These are phyloP conservation scores for Craseonycteris thonglongyai DNA, from an alignment of 2,113 vertebrate species.

Conservation along the genomic window DNA sequence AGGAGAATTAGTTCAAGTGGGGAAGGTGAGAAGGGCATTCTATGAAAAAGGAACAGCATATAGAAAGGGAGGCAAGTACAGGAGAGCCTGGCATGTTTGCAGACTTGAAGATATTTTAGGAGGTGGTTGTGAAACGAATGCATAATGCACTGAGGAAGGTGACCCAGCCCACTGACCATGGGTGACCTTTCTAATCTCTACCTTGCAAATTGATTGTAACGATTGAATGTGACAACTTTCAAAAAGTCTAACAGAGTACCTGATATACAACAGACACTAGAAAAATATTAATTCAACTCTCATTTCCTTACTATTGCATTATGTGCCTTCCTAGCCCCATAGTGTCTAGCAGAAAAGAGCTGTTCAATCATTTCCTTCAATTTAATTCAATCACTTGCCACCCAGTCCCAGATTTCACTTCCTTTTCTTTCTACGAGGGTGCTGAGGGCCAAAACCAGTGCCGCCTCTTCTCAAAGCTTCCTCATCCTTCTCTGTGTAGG, in stretches of 20 bases:
- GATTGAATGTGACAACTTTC: background rate
- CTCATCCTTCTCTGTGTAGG: background rate
- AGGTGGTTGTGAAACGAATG: background rate
- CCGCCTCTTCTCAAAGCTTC: background rate
- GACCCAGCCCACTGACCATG: background rate
- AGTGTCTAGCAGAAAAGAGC: background rate
- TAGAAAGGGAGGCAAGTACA: background rate
- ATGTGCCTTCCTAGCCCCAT: background rate
- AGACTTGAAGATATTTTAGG: background rate
- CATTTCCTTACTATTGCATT: background rate
- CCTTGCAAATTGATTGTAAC: background rate
- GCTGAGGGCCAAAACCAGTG: background rate
- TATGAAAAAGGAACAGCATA: background rate
- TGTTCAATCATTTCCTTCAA: background rate
- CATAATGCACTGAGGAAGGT: background rate
- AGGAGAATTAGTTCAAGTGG: background rate
- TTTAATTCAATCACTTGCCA: background rate
- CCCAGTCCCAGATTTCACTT: background rate
- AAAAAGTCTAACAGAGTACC: background rate
- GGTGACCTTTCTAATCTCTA: background rate
- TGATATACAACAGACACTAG: background rate
- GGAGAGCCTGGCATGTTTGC: fast-evolving
- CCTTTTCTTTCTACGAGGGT: background rate
- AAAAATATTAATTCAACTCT: background rate
- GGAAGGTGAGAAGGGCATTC: background rate